Conservation (phyloP, 2,113 vertebrate species). For the Datnioides undecimradiatus region DNA sequence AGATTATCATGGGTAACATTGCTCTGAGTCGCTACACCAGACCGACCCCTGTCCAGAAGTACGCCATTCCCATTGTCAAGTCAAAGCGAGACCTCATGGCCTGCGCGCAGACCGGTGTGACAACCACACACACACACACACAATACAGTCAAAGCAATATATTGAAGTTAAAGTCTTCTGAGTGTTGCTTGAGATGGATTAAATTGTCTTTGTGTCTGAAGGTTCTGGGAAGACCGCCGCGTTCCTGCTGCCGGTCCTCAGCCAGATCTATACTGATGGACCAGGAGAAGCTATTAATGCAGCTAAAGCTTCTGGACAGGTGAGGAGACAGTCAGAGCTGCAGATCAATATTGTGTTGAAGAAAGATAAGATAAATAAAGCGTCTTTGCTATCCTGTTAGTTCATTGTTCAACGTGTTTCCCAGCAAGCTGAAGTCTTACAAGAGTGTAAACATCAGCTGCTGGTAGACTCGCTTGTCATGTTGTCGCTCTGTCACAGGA, state of each 20-base stretch:
- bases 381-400: too few relatives aligned
- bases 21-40: conserved; percentile 93
- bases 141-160: not conserved
- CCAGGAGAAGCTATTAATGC: conserved; percentile 94
- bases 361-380: too few relatives aligned
- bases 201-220: conserved; percentile 57
- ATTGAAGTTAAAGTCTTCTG: not conserved
- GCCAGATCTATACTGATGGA: conserved; percentile 96
- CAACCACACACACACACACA: not conserved
- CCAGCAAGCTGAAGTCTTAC: not conserved
- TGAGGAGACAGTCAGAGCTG: conserved; percentile 10
- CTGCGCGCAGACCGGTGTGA: conserved; percentile 95
- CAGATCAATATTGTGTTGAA: too few relatives aligned
- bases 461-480: not conserved
- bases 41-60: conserved; percentile 97
- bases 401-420: not conserved
- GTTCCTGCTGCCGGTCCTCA: conserved; percentile 95
- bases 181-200: not conserved
- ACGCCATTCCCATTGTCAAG: conserved; percentile 98
- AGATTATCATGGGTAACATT: conserved; percentile 98
- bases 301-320: conserved; percentile 86
- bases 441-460: not conserved
- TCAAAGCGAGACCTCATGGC: conserved; percentile 98
- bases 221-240: conserved; percentile 97
- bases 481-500: conserved; percentile 80